Base-by-base conservation (phyloP, 1,140 invertebrate species). In the Latrodectus geometricus region DNA sequence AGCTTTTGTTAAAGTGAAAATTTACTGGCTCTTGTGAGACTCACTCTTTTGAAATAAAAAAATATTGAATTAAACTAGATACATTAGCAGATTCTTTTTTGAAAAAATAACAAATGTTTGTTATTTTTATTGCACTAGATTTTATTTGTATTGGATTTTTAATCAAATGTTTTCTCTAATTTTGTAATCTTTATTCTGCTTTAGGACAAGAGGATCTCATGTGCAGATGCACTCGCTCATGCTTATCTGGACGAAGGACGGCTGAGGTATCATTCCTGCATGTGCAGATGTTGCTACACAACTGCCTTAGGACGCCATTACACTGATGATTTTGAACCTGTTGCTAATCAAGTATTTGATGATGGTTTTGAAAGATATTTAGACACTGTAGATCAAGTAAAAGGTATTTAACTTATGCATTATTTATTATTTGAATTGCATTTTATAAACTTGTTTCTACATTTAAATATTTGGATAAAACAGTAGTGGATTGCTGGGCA, bases 191-290 rank as follows among this genome's bases (percentile, higher is more conserved):
- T 17, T 80, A 88, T 87, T 49, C 75, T 76, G 82, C 90, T 91
- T 1, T 91, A 97, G 95, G 95, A 97, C 89, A 98, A 98, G 92
- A 93, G 98, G 90, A 97, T 99, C 90, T 96, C 95, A 11, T 97
- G 98, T 72, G 94, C 96, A 54, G 96, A 99, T 91, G 98, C 98
- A 9, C 92, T 99, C 88, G 95, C 96, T 85, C 98, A 99, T 93
- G 97, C 97, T 15, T 99, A 99, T 92, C 93, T 99, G 83, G 97
- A 99, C 90, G 98, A 99, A 91, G 98, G 98, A 74, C 94, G 98
- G 88, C 93, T 99, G 88, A 94, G 98, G 89, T 99, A 99, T 92
- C 98, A 99, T 92, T 99, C 98, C 68, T 99, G 98, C 91, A 99
- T 99, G 98, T 99, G 98, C 93, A 96, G 96, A 90, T 99, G 98